Evolutionary conservation across 2,888 invertebrate species (phyloP), one percentile per base, ranked within the genome.

Genomic region (Leptinotarsa juncta): DNA sequence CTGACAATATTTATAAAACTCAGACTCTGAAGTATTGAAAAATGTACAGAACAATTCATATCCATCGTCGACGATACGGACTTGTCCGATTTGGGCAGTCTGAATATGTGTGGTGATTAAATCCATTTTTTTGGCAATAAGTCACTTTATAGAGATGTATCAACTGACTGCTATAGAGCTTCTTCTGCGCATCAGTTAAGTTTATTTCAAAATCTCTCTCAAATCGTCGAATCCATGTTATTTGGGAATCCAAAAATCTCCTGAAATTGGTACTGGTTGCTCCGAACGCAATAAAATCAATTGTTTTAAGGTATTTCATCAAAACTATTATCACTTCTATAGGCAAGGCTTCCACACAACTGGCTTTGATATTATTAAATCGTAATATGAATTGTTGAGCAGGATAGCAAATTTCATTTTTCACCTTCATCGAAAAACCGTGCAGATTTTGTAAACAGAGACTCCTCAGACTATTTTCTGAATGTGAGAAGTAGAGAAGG

Each of bases 331-430:
- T 82, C 7, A 89, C 74, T 82, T 90, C 90, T 1, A 79, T 76
- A 7, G 90, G 90, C 68, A 90, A 77, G 65, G 87, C 84, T 65
- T 83, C 80, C 12, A 89, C 79, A 81, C 86, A 85, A 23, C 87
- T 83, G 3, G 60, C 48, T 49, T 42, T 42, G 10, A 55, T 49
- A 55, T 76, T 16, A 16, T 68, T 48, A 20, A 71, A 85, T 80
- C 42, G 67, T 49, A 77, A 53, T 53, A 77, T 77, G 15, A 77
- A 76, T 70, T 78, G 78, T 81, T 86, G 87, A 1, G 83, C 83
- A 3, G 85, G 84, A 79, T 82, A 84, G 14, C 84, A 81, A 65
- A 88, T 83, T 14, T 76, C 49, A 60, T 83, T 80, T 81, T 88
- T 88, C 71, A 88, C 84, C 49, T 72, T 77, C 18, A 76, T 77